Conservation (phyloP, 2,113 vertebrate genomes). For the Saccopteryx leptura region DNA sequence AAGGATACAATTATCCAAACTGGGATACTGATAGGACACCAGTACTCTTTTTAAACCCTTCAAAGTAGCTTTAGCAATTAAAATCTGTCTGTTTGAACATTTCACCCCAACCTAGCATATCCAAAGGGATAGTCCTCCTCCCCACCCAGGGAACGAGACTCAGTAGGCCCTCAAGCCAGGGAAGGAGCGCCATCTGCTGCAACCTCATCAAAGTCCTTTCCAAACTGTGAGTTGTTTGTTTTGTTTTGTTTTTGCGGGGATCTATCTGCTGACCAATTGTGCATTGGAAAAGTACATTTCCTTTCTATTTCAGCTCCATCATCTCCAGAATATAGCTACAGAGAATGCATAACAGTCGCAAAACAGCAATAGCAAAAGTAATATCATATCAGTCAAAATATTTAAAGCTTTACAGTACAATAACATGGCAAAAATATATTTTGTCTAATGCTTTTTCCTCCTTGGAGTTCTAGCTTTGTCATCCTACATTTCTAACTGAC, state of each 20-base stretch:
- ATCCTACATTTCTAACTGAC: not conserved
- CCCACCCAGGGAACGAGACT: not conserved
- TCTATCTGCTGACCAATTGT: not conserved
- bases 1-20: not conserved
- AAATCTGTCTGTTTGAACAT: constrained; percentile 23
- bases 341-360: not conserved
- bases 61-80: constrained; percentile 22
- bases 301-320: not conserved
- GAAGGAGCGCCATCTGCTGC: constrained; percentile 76
- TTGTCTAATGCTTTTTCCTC: not conserved
- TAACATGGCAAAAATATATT: not conserved
- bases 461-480: not conserved
- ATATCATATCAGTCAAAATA: not conserved
- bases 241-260: no score
- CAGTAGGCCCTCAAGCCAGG: not conserved
- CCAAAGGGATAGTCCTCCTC: not conserved
- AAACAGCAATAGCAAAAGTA: not conserved
- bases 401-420: not conserved
- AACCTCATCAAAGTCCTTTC: constrained; percentile 36
- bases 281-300: not conserved
- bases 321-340: not conserved
- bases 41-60: not conserved
- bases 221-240: not conserved
- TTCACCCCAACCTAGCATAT: not conserved
- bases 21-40: not conserved